A percentile compares a stretch with the other conserved stretches of the same genome.
Evolutionary conservation across 2,888 invertebrate genomes (phyloP).

Genomic region (Oligia strigilis): DNA sequence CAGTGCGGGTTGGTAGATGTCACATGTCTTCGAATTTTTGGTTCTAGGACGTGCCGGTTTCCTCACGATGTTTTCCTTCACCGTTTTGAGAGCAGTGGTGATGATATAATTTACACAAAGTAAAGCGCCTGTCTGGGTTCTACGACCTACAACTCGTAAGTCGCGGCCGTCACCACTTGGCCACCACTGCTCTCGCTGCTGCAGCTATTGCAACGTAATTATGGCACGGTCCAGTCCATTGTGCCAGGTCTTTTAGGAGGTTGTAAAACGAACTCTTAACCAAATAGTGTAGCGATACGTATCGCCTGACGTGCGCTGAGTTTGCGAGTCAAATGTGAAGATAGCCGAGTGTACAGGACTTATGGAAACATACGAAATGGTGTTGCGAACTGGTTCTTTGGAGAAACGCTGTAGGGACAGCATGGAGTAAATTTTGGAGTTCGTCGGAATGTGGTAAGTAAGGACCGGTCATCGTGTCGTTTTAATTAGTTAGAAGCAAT

Average conservation of each 20-base stretch:
- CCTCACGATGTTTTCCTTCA: too few species aligned
- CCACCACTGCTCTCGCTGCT: too few species aligned
- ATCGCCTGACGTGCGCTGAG: conserved; percentile 77
- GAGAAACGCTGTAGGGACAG: not conserved
- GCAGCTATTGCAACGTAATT: not conserved
- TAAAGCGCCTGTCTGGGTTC: too few species aligned
- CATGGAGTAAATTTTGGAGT: not conserved
- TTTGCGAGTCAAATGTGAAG: conserved; percentile 87
- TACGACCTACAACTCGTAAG: too few species aligned
- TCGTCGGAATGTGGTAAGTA: not conserved
- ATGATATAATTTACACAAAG: too few species aligned
- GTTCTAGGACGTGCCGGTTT: too few species aligned
- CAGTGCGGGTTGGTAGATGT: too few species aligned
- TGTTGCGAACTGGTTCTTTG: not conserved
- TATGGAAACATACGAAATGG: conserved; percentile 67
- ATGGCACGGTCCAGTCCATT: conserved; percentile 16
- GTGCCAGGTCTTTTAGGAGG: conserved; percentile 62
- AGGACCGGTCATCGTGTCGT: not conserved
- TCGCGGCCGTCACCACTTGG: too few species aligned
- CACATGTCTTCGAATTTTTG: too few species aligned
- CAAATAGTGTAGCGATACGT: conserved; percentile 81
- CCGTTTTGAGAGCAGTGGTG: too few species aligned
- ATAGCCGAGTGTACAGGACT: conserved; percentile 74
- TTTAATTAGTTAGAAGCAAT: not conserved
- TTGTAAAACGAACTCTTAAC: conserved; percentile 82